These are phyloP conservation scores for Calameuta pallipes DNA, from an alignment of 2,888 invertebrate species.

Conservation along the genomic window DNA sequence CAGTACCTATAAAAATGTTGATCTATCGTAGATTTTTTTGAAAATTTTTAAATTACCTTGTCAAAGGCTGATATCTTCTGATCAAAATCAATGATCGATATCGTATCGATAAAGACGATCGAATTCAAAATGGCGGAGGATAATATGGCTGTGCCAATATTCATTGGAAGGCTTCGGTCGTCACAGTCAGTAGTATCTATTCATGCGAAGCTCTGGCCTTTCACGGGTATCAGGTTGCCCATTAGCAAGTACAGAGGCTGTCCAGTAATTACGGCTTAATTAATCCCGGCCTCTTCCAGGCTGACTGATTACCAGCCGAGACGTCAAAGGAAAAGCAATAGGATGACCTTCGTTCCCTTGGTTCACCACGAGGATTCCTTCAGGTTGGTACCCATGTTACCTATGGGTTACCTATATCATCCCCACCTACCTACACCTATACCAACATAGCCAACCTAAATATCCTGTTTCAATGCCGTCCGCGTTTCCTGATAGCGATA, in stretches of 20 bases:
- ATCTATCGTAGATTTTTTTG: too few species aligned
- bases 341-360: constrained; percentile 38
- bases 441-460: not conserved
- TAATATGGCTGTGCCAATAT: not conserved
- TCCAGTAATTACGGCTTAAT: constrained; percentile 64
- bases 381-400: too few species aligned
- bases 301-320: constrained; percentile 53
- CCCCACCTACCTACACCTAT: too few species aligned
- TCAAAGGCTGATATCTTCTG: too few species aligned
- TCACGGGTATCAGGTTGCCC: constrained; percentile 64
- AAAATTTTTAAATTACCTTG: too few species aligned
- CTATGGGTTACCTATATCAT: too few species aligned
- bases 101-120: too few species aligned
- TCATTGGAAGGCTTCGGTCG: constrained; percentile 18
- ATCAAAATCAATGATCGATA: too few species aligned
- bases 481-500: constrained; percentile 4
- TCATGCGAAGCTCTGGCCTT: constrained; percentile 50
- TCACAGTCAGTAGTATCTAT: constrained; percentile 40
- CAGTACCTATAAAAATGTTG: too few species aligned
- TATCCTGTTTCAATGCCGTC: constrained; percentile 4
- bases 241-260: constrained; percentile 56
- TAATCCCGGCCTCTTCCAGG: constrained; percentile 56
- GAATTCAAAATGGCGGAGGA: too few species aligned
- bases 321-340: constrained; percentile 45
- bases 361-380: too few species aligned